A percentile compares a stretch with the other conserved stretches of the same genome.
These are phyloP conservation scores for Mimumesa dahlbomi DNA, from an alignment of 2,888 invertebrate species.

Conservation along the genomic window DNA sequence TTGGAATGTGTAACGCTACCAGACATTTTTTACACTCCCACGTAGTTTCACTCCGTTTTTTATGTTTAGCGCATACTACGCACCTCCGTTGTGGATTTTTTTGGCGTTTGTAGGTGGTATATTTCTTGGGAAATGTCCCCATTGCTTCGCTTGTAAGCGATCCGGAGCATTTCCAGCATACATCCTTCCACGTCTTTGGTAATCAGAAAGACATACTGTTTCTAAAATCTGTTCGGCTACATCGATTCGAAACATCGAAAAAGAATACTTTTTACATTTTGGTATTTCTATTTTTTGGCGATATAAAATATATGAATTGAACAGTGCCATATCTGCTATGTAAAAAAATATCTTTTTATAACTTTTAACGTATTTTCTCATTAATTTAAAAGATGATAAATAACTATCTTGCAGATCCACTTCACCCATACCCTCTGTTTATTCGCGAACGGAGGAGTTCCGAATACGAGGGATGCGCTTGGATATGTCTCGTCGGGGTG, in stretches of 20 bases:
- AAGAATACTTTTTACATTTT: slow-evolving; percentile 33
- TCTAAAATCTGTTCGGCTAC: slow-evolving; percentile 45
- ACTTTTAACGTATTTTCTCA: slow-evolving; percentile 55
- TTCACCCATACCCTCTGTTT: slow-evolving; percentile 35
- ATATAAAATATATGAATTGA: slow-evolving; percentile 42
- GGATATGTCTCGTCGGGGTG: no score
- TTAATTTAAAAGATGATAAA: slow-evolving; percentile 50
- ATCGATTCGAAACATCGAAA: slow-evolving; percentile 41
- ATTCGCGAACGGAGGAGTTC: no score
- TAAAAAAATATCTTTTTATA: slow-evolving; percentile 57
- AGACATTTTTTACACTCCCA: slow-evolving; percentile 33
- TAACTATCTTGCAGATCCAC: slow-evolving; percentile 48
- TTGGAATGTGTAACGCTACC: slow-evolving; percentile 27
- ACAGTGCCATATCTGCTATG: slow-evolving; percentile 45
- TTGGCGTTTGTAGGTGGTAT: slow-evolving; percentile 46
- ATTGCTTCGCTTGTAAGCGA: slow-evolving; percentile 47
- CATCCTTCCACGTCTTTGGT: slow-evolving; percentile 45
- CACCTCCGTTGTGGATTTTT: slow-evolving; percentile 29
- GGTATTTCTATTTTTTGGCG: slow-evolving; percentile 27
- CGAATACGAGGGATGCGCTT: no score
- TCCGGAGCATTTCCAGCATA: slow-evolving; percentile 39
- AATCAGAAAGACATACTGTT: slow-evolving; percentile 44
- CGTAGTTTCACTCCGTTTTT: slow-evolving; percentile 42
- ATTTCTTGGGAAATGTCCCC: slow-evolving; percentile 53
- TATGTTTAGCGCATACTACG: slow-evolving; percentile 43